Evolutionary conservation across 1,140 invertebrate species (phyloP), one percentile per base, ranked within the genome.

Genomic region (Drosophila prosaltans): DNA sequence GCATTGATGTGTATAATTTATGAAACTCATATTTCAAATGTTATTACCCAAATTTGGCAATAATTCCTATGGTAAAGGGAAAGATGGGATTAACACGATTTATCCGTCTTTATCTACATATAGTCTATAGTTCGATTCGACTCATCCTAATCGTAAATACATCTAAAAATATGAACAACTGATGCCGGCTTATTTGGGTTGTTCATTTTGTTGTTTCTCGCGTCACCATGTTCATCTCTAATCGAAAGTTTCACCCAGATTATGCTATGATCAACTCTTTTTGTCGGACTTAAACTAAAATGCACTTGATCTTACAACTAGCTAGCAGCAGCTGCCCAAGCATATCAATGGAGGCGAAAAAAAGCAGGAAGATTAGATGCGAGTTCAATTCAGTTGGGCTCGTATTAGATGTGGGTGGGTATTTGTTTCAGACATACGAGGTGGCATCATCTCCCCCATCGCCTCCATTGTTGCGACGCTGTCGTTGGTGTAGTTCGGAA

Each of bases 271-370:
- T 21, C 24, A 36, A 32, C n/a, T 21, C 16, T 32, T 26, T 3
- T 39, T 59, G 16, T 24, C 32, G 16, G 30, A 39, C 72, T 67
- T 74, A 74, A 74, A 67, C 67, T 78, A 78, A 78, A 78, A 78
- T 78, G 75, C 75, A 78, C 67, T 74, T 74, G 67, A 48, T 64
- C 64, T 67, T 43, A 51, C 9, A 51, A 10, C 16, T 51, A 36
- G 6, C 8, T 51, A 26, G 36, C 30, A 24, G 36, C 60, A 58
- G 30, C 21, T 40, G 36, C 45, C 40, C 45, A 66, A 48, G 45
- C 39, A 11, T 40, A 40, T 11, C 16, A 48, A 66, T 32, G 36
- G 40, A 72, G 54, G 45, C 62, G 32, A 54, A 61, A 26, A 58
- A 43, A 60, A 60, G 57, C 62, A 30, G 11, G 21, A 28, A 40